Conservation (phyloP, 2,888 invertebrate species). For the Hipparchia semele region DNA sequence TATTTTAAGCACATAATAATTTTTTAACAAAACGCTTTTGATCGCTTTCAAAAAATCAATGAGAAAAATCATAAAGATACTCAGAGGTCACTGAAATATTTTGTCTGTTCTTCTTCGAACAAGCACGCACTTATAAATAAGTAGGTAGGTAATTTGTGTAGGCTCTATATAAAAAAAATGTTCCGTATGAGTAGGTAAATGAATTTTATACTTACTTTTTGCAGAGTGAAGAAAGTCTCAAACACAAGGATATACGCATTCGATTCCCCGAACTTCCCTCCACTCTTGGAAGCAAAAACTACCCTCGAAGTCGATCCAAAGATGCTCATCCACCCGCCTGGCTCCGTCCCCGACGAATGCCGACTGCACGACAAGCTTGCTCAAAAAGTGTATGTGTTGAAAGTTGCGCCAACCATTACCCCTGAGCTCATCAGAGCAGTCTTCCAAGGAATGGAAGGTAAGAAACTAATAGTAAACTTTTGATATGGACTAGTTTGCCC, state of each 20-base stretch:
- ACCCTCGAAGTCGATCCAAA: conserved; percentile 89
- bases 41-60: no score
- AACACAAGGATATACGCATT: conserved; percentile 92
- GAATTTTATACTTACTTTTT: conserved; percentile 26
- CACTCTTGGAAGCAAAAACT: conserved; percentile 85
- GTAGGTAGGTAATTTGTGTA: not conserved
- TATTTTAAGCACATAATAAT: no score
- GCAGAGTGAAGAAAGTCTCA: conserved; percentile 89
- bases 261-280: conserved; percentile 92
- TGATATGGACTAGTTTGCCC: not conserved
- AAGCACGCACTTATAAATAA: no score
- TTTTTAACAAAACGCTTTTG: no score
- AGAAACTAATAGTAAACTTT: not conserved
- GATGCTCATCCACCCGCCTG: conserved; percentile 67
- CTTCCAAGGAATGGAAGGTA: conserved; percentile 86
- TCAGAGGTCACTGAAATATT: no score
- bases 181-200: no score
- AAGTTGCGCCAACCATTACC: conserved; percentile 96
- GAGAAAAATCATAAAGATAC: no score
- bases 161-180: no score
- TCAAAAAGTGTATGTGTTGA: conserved; percentile 92
- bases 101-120: no score
- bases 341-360: conserved; percentile 83
- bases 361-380: conserved; percentile 88
- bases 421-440: conserved; percentile 88